Evolutionary conservation across 1,140 invertebrate genomes (phyloP), one percentile per base, ranked within the genome.

Genomic region (Apis laboriosa): DNA sequence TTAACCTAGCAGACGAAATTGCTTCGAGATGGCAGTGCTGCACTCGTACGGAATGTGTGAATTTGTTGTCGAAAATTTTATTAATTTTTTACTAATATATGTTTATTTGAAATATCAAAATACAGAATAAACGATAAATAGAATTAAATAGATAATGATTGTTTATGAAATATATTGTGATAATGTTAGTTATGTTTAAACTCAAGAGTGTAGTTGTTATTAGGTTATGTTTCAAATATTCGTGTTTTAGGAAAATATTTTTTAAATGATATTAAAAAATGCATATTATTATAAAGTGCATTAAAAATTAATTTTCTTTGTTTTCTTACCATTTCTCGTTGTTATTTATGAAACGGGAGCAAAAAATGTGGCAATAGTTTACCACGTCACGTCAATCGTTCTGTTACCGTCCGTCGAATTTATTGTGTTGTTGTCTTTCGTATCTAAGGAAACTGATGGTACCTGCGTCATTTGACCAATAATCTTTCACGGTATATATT

Each of bases 371-470:
- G 64, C 61, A 71, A 82, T 58, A 7, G 28, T 68, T 24, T 60
- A 72, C 74, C 43, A 74, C 63, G 72, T 55, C 71, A 78, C 64
- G 49, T 88, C 83, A 15, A 34, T 21, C 34, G 34, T 67, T 80
- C 63, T 61, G 53, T 68, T 83, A 77, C 60, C 66, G 43, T 79
- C 56, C 34, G 49, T 19, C 43, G 21, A 71, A 71, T 83, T 77
- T 77, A 49, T 77, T 77, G 55, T 87, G 85, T 85, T 90, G 85
- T 84, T 86, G 34, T 86, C 28, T 21, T 67, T 88, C 77, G 87
- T 90, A 86, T 87, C 89, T 83, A 90, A 84, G 89, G 88, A 76
- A 79, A 83, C 71, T 21, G 9, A 53, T 71, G 84, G 60, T 85
- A 88, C 80, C 86, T 90, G 77, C 49, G 51, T 7, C 15, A 53